Evolutionary conservation across 2,888 invertebrate genomes (phyloP).

Genomic region (Cyclophora punctaria): DNA sequence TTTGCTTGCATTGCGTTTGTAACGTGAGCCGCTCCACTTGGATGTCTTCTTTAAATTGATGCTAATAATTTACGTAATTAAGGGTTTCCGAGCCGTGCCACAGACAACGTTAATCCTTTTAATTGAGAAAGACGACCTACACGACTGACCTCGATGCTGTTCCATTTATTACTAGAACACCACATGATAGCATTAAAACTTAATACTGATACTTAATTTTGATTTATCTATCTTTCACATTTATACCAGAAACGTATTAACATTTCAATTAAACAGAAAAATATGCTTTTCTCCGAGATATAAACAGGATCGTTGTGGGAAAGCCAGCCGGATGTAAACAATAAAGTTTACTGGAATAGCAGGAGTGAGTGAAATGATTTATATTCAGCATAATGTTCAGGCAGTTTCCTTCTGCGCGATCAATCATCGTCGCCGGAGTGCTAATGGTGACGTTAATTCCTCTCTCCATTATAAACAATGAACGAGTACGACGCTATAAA

Average conservation of each 20-base stretch:
- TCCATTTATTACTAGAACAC: too few relatives aligned
- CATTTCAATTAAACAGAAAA: too few relatives aligned
- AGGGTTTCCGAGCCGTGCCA: conserved; percentile 14
- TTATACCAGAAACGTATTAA: too few relatives aligned
- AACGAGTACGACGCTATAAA: not conserved
- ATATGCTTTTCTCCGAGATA: not conserved
- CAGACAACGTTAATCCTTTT: conserved; percentile 25
- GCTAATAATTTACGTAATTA: conserved; percentile 36
- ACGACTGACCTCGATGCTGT: too few relatives aligned
- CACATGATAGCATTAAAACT: too few relatives aligned
- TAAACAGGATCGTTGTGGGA: not conserved
- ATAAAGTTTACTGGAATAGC: not conserved
- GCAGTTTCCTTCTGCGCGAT: not conserved
- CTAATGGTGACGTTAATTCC: not conserved
- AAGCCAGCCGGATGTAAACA: not conserved
- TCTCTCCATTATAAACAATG: not conserved
- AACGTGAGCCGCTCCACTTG: conserved; percentile 31
- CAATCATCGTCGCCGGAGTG: not conserved
- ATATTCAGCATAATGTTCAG: not conserved
- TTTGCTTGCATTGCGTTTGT: conserved; percentile 32
- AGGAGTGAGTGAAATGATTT: not conserved
- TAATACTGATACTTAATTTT: too few relatives aligned
- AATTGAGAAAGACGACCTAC: conserved; percentile 23
- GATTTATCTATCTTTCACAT: too few relatives aligned
- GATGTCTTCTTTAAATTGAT: conserved; percentile 35